These are phyloP conservation scores for Homarus americanus DNA, from an alignment of 1,140 invertebrate species.

Conservation along the genomic window DNA sequence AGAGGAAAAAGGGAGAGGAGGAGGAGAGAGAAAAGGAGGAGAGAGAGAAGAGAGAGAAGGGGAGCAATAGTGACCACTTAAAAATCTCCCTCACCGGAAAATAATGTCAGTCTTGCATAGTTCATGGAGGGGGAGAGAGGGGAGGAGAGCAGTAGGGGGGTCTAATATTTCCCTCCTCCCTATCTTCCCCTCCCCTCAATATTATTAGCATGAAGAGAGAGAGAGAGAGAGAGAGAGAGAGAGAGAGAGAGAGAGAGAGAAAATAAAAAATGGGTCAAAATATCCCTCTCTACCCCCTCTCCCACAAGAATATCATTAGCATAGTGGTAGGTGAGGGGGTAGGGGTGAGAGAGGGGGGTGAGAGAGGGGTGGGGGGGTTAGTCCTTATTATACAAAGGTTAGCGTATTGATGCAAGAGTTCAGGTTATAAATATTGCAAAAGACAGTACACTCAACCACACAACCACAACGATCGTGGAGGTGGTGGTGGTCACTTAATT, in stretches of 20 bases:
- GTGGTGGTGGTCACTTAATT: slow-evolving; percentile 44
- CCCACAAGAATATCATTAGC: slow-evolving; percentile 37
- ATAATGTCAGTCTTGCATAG: slow-evolving; percentile 20
- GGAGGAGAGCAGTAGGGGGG: too few relatives aligned
- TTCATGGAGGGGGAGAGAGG: neutral
- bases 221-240: too few relatives aligned
- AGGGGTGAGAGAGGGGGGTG: too few relatives aligned
- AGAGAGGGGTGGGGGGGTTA: too few relatives aligned
- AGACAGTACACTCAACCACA: slow-evolving; percentile 58
- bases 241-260: too few relatives aligned
- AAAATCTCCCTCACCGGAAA: neutral
- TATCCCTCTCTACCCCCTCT: too few relatives aligned
- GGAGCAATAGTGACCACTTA: too few relatives aligned
- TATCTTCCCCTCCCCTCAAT: too few relatives aligned
- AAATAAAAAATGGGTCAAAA: slow-evolving; percentile 4
- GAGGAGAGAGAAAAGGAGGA: neutral
- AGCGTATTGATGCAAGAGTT: slow-evolving; percentile 59
- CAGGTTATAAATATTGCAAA: too few relatives aligned
- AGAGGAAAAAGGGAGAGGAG: neutral
- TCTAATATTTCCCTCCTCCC: too few relatives aligned
- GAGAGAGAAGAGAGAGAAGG: neutral
- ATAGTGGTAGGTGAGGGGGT: too few relatives aligned
- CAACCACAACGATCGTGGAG: slow-evolving; percentile 56
- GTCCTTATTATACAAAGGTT: slow-evolving; percentile 69
- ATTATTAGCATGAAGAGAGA: too few relatives aligned